Conservation (phyloP, 2,797 vertebrate genomes). For the Coregonus ussuriensis region DNA sequence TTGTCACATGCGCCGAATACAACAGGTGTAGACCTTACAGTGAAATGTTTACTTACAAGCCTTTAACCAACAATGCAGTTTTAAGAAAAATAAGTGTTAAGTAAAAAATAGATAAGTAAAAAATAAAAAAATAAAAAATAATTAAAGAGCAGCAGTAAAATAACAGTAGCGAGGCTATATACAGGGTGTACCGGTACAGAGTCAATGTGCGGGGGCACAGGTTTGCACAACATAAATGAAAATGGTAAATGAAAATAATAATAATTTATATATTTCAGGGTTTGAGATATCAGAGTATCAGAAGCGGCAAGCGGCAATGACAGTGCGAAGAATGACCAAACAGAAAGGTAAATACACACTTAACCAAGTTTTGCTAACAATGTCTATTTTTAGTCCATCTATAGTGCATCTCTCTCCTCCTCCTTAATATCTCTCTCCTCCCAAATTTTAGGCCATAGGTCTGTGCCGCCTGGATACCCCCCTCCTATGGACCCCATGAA, state of each 20-base stretch:
- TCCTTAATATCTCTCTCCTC: constrained; percentile 11
- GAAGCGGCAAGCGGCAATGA: constrained; percentile 88
- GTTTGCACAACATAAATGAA: not conserved
- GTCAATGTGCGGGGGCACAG: too few species aligned
- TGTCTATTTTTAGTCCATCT: not conserved
- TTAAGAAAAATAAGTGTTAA: too few species aligned
- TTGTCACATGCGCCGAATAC: too few species aligned
- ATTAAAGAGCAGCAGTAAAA: too few species aligned
- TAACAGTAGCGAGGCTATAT: too few species aligned
- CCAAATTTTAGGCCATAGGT: constrained; percentile 80
- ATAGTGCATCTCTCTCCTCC: not conserved
- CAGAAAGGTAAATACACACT: constrained; percentile 82
- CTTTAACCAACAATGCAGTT: too few species aligned
- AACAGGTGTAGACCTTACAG: too few species aligned
- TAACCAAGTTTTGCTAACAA: too few species aligned
- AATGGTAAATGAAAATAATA: not conserved
- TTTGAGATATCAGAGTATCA: constrained; percentile 92
- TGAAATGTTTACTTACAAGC: too few species aligned
- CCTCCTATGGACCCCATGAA: constrained; percentile 83
- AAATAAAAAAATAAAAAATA: too few species aligned
- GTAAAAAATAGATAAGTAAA: too few species aligned
- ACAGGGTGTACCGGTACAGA: too few species aligned
- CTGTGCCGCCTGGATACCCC: constrained; percentile 83
- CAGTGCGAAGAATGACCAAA: constrained; percentile 87
- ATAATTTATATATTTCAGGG: constrained; percentile 61